phyloP scores from a whole-genome alignment of 2,113 vertebrate species.

The Anolis carolinensis region DNA sequence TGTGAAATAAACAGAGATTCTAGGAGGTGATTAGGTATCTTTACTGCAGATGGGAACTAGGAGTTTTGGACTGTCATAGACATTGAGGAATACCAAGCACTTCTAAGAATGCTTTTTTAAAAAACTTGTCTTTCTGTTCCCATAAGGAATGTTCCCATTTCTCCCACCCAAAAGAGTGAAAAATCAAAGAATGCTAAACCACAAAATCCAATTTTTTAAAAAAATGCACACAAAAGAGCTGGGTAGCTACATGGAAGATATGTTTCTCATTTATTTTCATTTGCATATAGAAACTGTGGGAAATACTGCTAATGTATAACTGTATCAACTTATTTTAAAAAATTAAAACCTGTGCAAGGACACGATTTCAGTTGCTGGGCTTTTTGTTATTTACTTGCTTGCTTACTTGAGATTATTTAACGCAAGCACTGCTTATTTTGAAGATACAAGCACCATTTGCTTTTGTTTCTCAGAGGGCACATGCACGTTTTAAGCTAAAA shows the following conservation, averaged over 20 bases:
- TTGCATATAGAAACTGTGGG: slow-evolving; percentile 18
- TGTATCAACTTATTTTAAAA: background rate
- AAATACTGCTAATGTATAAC: slow-evolving; percentile 14
- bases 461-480: background rate
- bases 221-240: slow-evolving; percentile 36
- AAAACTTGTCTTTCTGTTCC: slow-evolving; percentile 17
- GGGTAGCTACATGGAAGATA: slow-evolving; percentile 59
- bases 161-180: background rate
- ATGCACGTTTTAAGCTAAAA: background rate
- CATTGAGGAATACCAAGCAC: slow-evolving; percentile 39
- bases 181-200: slow-evolving; percentile 63
- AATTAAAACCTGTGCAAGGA: slow-evolving; percentile 28
- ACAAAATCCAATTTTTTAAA: slow-evolving; percentile 57
- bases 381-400: background rate
- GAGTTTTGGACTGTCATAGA: slow-evolving; percentile 40
- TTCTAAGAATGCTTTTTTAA: slow-evolving; percentile 24
- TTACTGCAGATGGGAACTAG: slow-evolving; percentile 41
- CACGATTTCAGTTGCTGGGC: slow-evolving; percentile 2
- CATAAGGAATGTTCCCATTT: background rate
- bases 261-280: slow-evolving; percentile 46
- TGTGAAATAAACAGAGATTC: slow-evolving; percentile 48
- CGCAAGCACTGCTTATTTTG: background rate
- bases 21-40: slow-evolving; percentile 50
- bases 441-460: background rate
- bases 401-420: background rate